Evolutionary conservation across 2,888 invertebrate species (phyloP).

Genomic region (Aphidoletes aphidimyza): DNA sequence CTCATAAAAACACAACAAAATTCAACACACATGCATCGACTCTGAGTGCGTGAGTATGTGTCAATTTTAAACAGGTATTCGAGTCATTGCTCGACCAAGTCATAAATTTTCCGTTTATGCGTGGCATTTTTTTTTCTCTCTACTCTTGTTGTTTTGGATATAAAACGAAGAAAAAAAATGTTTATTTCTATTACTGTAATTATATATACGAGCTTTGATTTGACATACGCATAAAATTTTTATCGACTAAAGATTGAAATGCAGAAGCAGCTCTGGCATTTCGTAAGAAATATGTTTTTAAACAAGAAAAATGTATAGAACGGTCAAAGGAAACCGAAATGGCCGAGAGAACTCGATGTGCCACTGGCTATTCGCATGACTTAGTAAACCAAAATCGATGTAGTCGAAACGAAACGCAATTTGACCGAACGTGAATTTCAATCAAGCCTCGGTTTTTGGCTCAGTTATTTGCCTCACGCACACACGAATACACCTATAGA

Average conservation of each 20-base stretch:
- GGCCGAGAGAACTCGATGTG: slow-evolving; percentile 2
- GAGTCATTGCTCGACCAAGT: not conserved
- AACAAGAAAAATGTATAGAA: too few relatives aligned
- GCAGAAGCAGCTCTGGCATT: not conserved
- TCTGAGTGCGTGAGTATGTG: not conserved
- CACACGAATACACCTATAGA: not conserved
- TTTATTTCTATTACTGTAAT: slow-evolving; percentile 50
- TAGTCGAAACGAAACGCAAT: slow-evolving; percentile 1
- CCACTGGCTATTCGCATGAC: slow-evolving; percentile 33
- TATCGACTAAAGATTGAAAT: not conserved
- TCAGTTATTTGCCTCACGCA: not conserved
- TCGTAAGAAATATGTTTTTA: too few relatives aligned
- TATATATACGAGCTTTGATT: slow-evolving; percentile 16
- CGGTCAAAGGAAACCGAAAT: not conserved
- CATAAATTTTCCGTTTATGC: not conserved
- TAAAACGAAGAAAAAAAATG: not conserved
- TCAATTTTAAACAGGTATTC: slow-evolving; percentile 37
- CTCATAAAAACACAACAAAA: slow-evolving; percentile 19
- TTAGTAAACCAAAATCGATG: slow-evolving; percentile 37
- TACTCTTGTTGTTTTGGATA: not conserved
- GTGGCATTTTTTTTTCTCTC: not conserved
- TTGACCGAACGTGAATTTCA: too few relatives aligned
- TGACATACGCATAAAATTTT: not conserved
- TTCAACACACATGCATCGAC: not conserved
- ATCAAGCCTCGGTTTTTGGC: too few relatives aligned